Conservation (phyloP, 2,797 vertebrate genomes). For the Lutra lutra region DNA sequence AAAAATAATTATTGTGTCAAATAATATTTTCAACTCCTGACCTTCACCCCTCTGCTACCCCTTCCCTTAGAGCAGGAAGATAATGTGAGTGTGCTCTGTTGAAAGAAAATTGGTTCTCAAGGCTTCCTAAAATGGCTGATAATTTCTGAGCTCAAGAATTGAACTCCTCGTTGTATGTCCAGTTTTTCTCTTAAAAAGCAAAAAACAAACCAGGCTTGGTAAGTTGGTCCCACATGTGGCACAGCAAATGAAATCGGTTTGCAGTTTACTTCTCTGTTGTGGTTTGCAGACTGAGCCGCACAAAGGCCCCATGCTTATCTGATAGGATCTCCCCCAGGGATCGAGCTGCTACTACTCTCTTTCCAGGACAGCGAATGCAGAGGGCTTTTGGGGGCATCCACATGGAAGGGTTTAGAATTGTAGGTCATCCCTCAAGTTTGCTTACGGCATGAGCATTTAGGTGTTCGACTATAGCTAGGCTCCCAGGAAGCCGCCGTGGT, state of each 20-base stretch:
- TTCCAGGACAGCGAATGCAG: background rate
- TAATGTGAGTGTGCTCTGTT: background rate
- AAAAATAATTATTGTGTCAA: constrained; percentile 85
- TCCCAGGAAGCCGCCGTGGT: background rate
- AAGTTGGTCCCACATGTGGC: constrained; percentile 1
- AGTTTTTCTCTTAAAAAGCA: background rate
- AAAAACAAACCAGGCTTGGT: constrained; percentile 1
- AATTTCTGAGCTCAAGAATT: background rate
- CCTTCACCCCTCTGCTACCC: background rate
- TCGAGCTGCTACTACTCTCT: background rate
- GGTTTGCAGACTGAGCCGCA: background rate
- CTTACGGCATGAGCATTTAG: background rate
- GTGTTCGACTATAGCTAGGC: background rate
- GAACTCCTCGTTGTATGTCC: background rate
- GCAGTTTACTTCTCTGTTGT: background rate
- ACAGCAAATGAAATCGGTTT: background rate
- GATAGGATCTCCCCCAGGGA: background rate
- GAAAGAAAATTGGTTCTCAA: background rate
- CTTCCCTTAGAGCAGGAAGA: constrained; percentile 25
- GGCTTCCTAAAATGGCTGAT: constrained; percentile 24
- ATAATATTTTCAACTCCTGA: constrained; percentile 71
- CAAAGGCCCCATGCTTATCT: background rate
- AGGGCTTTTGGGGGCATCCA: background rate
- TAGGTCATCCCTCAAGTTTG: background rate
- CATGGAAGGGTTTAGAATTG: background rate